Evolutionary conservation across 2,797 vertebrate species (phyloP).

Genomic region (Iguana delicatissima): DNA sequence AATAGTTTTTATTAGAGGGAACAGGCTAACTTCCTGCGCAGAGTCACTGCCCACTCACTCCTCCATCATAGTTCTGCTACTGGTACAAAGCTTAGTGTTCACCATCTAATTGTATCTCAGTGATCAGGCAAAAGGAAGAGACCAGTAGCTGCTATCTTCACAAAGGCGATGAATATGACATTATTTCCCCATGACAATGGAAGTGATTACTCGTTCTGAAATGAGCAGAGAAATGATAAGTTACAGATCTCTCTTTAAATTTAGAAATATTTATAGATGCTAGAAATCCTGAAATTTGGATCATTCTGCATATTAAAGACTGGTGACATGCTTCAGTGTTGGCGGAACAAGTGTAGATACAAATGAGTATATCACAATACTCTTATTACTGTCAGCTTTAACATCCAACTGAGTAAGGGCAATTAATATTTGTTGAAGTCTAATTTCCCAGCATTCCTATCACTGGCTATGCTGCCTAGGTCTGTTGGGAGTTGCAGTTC

Average conservation of each 20-base stretch:
- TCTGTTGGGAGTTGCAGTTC: no score
- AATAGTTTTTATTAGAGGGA: not conserved
- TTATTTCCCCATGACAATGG: not conserved
- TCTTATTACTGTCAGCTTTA: not conserved
- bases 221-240: not conserved
- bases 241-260: not conserved
- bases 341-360: not conserved
- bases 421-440: not conserved
- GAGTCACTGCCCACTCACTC: not conserved
- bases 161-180: not conserved
- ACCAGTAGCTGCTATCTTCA: not conserved
- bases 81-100: not conserved
- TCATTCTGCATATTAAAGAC: not conserved
- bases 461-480: no score
- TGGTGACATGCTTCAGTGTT: not conserved
- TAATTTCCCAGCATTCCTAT: no score
- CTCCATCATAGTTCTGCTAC: not conserved
- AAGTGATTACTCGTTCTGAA: not conserved
- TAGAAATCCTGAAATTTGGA: not conserved
- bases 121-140: not conserved
- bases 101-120: not conserved
- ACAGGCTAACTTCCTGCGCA: not conserved
- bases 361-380: not conserved
- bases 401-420: not conserved
- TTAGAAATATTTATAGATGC: not conserved